Conservation (phyloP, 2,797 vertebrate genomes). For the Lophotriccus pileatus region DNA sequence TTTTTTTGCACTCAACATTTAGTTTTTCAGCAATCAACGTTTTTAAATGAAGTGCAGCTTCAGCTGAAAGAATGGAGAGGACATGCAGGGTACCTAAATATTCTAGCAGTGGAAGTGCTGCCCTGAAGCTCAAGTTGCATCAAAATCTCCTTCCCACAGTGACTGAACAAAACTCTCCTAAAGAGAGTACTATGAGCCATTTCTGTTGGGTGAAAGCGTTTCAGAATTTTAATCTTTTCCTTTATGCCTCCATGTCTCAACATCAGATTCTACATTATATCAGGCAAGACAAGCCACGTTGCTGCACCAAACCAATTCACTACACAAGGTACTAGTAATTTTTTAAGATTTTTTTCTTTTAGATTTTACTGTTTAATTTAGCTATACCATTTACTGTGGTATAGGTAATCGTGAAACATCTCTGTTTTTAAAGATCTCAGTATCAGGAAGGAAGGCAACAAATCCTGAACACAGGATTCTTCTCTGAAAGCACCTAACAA, state of each 20-base stretch:
- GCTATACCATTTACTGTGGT: not conserved
- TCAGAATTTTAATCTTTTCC: not conserved
- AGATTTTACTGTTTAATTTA: not conserved
- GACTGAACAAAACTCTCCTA: not conserved
- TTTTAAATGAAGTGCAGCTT: not conserved
- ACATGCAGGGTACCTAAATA: not conserved
- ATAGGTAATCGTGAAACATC: not conserved
- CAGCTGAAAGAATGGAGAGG: not conserved
- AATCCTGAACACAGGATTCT: not conserved
- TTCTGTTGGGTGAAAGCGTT: not conserved
- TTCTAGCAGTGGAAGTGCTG: not conserved
- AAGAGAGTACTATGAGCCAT: not conserved
- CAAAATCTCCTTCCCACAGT: not conserved
- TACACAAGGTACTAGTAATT: not conserved
- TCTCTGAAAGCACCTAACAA: not conserved
- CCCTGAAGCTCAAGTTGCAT: not conserved
- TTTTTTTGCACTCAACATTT: not conserved
- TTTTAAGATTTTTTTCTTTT: not conserved
- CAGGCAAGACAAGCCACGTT: rapidly evolving
- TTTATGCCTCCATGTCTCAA: not conserved
- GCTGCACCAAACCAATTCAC: not conserved
- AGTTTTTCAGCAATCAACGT: not conserved
- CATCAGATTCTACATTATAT: not conserved
- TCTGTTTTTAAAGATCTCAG: not conserved
- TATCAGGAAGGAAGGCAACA: not conserved